Conservation (phyloP, 2,113 vertebrate genomes). For the Elanus axillaris region DNA sequence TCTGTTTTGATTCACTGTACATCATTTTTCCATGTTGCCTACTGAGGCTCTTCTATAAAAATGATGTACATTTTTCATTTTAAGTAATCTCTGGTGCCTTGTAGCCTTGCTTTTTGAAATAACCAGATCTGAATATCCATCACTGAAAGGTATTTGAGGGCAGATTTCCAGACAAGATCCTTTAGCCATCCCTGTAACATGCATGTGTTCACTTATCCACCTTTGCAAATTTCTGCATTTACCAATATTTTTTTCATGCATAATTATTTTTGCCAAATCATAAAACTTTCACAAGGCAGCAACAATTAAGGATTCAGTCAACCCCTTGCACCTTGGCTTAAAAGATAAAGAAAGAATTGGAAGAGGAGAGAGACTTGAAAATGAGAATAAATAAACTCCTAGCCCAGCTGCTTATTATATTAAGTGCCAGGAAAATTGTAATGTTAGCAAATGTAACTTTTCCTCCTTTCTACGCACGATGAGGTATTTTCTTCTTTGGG, state of each 20-base stretch:
- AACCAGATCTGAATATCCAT: not conserved
- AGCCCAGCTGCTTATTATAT: not conserved
- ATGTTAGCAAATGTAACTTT: not conserved
- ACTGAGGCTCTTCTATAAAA: not conserved
- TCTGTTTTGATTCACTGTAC: not conserved
- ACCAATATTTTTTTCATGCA: not conserved
- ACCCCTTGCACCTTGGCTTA: not conserved
- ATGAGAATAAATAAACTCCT: not conserved
- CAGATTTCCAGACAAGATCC: not conserved
- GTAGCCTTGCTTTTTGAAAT: not conserved
- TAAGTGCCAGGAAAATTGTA: not conserved
- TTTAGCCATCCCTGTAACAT: not conserved
- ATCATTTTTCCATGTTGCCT: not conserved
- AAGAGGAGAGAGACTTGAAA: not conserved
- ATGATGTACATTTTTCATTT: not conserved
- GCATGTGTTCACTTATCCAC: not conserved
- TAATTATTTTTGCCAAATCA: not conserved
- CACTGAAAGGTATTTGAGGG: not conserved
- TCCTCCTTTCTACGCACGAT: not conserved
- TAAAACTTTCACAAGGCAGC: not conserved
- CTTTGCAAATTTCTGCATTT: not conserved
- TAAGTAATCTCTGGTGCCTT: not conserved
- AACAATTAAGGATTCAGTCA: not conserved
- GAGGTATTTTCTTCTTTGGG: not conserved
- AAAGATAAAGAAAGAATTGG: not conserved